Base-by-base conservation (phyloP, 2,888 invertebrate genomes). In the Amblyteles armatorius region DNA sequence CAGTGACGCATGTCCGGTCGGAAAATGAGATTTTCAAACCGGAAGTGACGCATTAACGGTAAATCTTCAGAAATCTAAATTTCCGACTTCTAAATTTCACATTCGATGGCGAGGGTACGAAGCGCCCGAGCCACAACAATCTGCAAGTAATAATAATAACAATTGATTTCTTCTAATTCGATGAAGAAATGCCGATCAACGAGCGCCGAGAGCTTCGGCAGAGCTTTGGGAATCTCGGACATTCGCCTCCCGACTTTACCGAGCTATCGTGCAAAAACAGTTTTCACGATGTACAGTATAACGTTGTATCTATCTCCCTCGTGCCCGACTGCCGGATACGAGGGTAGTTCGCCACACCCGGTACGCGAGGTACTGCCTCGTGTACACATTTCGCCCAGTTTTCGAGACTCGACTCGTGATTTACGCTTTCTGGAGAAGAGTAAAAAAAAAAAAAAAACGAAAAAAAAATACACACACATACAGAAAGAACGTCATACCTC, bases 271-370 rank as follows among this genome's bases (percentile, higher is more conserved):
- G 26, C 44, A 65, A 19, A 65, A 65, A 29, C 63, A 13, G 29
- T 63, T 76, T 76, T 36, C 48, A 76, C 33, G 16, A 36, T 60
- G 33, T 60, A 60, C n/a, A 52, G 26, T 44, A 29, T 29, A 71
- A 9, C 5, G 29, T n/a, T 22, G 33, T 29, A 33, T 74, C 60
- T 29, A 74, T 50, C 63, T 65, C 65, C 65, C 57, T 74, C 63
- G 65, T 29, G 40, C 40, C 11, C 74, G 65, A 76, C 50, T 76
- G 74, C 63, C 52, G 82, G 79, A 73, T 86, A 83, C 83, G 79
- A 78, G 85, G 88, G 87, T 92, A 91, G 91, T 92, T 92, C 79
- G 82, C 87, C 88, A 89, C 92, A 92, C 89, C 90, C 91, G 92
- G 90, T 89, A 88, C 90, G 57, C 87, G 82, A 85, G 87, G 86